These are phyloP conservation scores for Papilio demoleus DNA, from an alignment of 2,888 invertebrate species.

Conservation along the genomic window DNA sequence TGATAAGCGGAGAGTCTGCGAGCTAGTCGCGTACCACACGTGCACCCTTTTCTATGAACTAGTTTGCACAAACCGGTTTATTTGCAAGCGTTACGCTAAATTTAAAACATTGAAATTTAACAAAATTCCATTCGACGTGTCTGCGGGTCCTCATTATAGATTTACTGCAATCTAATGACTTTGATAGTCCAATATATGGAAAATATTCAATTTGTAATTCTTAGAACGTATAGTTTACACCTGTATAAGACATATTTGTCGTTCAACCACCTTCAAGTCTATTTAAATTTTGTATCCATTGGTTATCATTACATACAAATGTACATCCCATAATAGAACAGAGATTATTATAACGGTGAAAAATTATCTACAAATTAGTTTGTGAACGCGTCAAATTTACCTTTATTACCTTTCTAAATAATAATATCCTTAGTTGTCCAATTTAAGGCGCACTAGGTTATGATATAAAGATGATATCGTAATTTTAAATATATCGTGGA, in stretches of 20 bases:
- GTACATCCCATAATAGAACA: neutral
- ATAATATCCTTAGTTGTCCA: too few species aligned
- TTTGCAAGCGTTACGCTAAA: slow-evolving; percentile 40
- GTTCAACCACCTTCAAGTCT: neutral
- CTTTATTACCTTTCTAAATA: neutral
- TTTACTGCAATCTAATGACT: slow-evolving; percentile 15
- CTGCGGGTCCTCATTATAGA: slow-evolving; percentile 15
- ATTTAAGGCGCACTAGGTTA: too few species aligned
- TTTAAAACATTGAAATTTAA: slow-evolving; percentile 34
- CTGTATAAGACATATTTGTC: neutral
- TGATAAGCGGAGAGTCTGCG: slow-evolving; percentile 39
- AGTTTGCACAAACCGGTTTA: slow-evolving; percentile 44
- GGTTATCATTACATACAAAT: neutral
- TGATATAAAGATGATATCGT: too few species aligned
- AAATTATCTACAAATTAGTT: neutral
- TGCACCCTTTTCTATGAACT: slow-evolving; percentile 44
- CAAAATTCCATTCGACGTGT: slow-evolving; percentile 24
- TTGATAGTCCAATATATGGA: slow-evolving; percentile 6
- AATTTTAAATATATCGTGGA: neutral
- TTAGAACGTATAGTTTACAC: neutral
- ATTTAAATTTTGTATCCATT: neutral
- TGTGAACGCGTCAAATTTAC: neutral
- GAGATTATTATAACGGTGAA: neutral
- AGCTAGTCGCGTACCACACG: slow-evolving; percentile 27
- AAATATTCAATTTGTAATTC: neutral